Base-by-base conservation (phyloP, 2,888 invertebrate genomes). In the Clitarchus hookeri region DNA sequence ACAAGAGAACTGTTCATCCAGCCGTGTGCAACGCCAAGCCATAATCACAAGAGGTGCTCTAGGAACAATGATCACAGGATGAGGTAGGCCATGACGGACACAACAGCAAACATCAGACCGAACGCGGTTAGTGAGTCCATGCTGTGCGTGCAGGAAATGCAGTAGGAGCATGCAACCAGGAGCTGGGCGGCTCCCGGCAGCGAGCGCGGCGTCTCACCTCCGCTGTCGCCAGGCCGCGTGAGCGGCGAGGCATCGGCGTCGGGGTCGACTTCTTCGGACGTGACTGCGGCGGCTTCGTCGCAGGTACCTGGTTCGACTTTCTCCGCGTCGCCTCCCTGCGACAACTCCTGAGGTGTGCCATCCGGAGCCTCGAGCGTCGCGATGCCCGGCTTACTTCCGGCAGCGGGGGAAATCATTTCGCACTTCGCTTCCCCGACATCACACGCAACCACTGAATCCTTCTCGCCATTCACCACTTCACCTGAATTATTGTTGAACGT, bases 101-200 rank as follows among this genome's bases (percentile, higher is more conserved):
- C 92, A 90, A 96, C 93, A 91, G 96, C 96, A 91, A 96, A 93
- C 91, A 96, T 92, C 27, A 96, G 93, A 91, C 95, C 95, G 91
- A 96, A 93, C 91, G 95, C 93, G 90, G 95, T 95, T 92, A 96
- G 93, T 92, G 95, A 93, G 92, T 96, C 96, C 92, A 95, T 92
- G 91, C 95, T 94, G 91, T 94, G 94, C 89, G 94, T 93, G 91
- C 94, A 94, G 94, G 95, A 94, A 93, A 95, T 91, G 91, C 95
- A 95, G 93, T 95, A 95, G 90, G 95, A 94, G 93, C 95, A 95
- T 94, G 96, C 95, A 93, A 96, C 93, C 92, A 90, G 87, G 87
- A 90, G 87, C 79, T 53, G 82, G 53, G 86, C 87, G 65, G 86
- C 83, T 48, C 84, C 86, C 84, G 36, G 44, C 65, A 85, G 53